Evolutionary conservation across 2,888 invertebrate genomes (phyloP), one percentile per base, ranked within the genome.

Genomic region (Cyaniris semiargus): DNA sequence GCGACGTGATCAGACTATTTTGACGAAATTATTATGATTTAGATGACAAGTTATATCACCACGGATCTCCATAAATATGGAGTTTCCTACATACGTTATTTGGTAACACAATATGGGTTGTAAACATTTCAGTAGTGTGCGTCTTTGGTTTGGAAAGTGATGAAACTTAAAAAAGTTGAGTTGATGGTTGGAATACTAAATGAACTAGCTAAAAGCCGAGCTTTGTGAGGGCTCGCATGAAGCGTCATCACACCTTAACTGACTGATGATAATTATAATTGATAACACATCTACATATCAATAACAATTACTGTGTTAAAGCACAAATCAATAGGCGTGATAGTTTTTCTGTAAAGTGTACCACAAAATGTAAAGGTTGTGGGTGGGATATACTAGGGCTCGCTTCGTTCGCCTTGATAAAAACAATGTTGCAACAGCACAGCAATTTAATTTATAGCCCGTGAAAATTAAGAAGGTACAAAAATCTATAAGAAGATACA

Each of bases 1-100:
- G 53, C 82, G 82, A 86, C 88, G 88, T 88, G 87, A 87, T 85
- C 84, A 81, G 84, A 86, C 85, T 87, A 86, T 88, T 86, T 85
- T 79, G 80, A 81, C 76, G 79, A 81, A 80, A 83, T 83, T 85
- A n/a, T n/a, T 53, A 74, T 72, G 53, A 74, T 74, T 74, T 74
- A 74, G 74, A 13, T 53, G 53, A 74, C 27, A 53, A 53, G 66
- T 66, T 66, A 18, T 18, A 31, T 66, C 66, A 31, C 27, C 27
- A 21, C 66, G 66, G 27, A 66, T 31, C 27, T 66, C 66, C 66
- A 66, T 60, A 60, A 60, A 23, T 66, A 27, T 66, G 66, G 27
- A 66, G 66, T 66, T 60, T 66, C 66, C 66, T 31, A 31, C 27
- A 66, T 66, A 1, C 6, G 66, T 66, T 66, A 66, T 18, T 1